These are phyloP conservation scores for Caenorhabditis sp. DNA, from an alignment of 2,888 invertebrate species.

Conservation along the genomic window DNA sequence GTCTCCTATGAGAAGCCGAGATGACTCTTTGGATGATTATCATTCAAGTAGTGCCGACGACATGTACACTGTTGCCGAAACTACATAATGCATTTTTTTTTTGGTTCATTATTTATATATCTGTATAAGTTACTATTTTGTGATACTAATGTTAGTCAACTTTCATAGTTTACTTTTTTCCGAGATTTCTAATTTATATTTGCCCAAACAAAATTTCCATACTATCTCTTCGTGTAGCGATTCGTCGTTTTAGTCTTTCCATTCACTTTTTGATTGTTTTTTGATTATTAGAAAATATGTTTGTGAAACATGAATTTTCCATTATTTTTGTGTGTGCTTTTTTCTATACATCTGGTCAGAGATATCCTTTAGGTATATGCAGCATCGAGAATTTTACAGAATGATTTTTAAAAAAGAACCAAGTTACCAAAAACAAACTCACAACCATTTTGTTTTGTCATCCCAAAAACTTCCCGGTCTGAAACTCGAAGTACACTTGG, in stretches of 20 bases:
- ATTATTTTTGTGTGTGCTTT: not conserved
- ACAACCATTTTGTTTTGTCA: no score
- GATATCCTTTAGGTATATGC: no score
- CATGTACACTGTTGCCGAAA: constrained; percentile 43
- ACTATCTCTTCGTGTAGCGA: not conserved
- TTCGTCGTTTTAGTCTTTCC: not conserved
- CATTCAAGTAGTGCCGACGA: constrained; percentile 58
- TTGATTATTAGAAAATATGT: not conserved
- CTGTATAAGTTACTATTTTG: no score
- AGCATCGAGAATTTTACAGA: no score
- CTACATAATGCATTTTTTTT: not conserved
- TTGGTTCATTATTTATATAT: not conserved
- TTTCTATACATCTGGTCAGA: no score
- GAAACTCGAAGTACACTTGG: no score
- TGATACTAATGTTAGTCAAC: not conserved
- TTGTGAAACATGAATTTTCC: not conserved
- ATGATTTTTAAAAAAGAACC: no score
- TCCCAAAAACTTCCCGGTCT: no score
- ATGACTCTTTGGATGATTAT: constrained; percentile 57
- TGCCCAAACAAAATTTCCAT: not conserved
- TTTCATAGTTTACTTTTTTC: not conserved
- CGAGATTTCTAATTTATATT: not conserved
- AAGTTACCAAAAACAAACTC: no score
- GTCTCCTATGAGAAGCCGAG: constrained; percentile 52
- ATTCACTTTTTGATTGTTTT: not conserved